These are phyloP conservation scores for Jordanella pulchra DNA, from an alignment of 2,797 vertebrate genomes.

Conservation along the genomic window DNA sequence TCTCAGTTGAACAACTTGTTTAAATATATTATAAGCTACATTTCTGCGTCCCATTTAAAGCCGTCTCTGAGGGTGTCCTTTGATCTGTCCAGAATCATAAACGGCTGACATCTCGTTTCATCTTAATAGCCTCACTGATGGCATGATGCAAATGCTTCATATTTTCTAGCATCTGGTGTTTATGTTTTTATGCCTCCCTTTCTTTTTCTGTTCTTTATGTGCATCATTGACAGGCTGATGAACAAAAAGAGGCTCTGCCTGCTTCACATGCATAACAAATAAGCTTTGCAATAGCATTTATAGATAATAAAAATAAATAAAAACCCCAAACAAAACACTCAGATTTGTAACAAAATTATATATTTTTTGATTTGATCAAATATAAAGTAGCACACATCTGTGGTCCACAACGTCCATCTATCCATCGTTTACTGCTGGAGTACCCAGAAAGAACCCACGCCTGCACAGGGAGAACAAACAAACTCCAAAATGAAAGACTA, in stretches of 20 bases:
- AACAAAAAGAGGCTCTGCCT: slow-evolving; percentile 44
- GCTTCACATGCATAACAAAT: slow-evolving; percentile 40
- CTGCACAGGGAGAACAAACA: too few relatives aligned
- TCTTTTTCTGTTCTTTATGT: slow-evolving; percentile 62
- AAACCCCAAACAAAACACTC: slow-evolving; percentile 1
- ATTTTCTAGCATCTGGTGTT: slow-evolving; percentile 16
- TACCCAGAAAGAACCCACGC: too few relatives aligned
- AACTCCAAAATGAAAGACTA: too few relatives aligned
- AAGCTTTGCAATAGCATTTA: slow-evolving; percentile 13
- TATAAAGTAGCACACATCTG: too few relatives aligned
- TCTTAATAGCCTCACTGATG: neutral
- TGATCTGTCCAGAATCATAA: slow-evolving; percentile 1
- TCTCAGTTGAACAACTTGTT: slow-evolving; percentile 10
- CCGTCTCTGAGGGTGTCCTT: neutral
- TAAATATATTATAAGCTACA: slow-evolving; percentile 8
- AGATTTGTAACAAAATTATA: too few relatives aligned
- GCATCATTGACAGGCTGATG: slow-evolving; percentile 14
- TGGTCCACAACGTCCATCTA: too few relatives aligned
- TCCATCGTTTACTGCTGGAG: too few relatives aligned
- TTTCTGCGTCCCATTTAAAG: neutral
- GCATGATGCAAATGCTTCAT: neutral
- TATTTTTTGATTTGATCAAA: too few relatives aligned
- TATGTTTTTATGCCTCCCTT: slow-evolving; percentile 32
- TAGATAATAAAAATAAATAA: slow-evolving; percentile 2
- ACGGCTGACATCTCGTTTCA: neutral